A percentile compares a stretch with the other conserved stretches of the same genome.
Conservation (phyloP, 53 echinoderm and acorn worm genomes). For the Antedon mediterranea region DNA sequence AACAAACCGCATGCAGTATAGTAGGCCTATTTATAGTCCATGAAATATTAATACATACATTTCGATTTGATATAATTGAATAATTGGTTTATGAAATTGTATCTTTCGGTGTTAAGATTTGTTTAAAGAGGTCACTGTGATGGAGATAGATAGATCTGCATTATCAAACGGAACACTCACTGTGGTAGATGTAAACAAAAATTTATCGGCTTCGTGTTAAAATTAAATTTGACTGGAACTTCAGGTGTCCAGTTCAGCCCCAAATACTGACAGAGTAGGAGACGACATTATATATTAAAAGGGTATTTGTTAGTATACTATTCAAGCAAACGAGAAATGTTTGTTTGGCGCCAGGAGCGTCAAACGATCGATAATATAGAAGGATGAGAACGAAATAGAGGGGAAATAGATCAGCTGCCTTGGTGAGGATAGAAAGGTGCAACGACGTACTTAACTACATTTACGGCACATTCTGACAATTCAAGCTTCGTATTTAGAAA, state of each 20-base stretch:
- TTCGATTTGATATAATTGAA: too few species aligned
- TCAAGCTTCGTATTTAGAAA: too few species aligned
- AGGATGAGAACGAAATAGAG: background rate
- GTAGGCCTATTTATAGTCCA: too few species aligned
- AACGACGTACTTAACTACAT: too few species aligned
- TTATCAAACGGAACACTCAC: background rate
- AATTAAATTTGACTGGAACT: background rate
- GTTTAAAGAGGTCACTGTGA: too few species aligned
- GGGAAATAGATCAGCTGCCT: background rate
- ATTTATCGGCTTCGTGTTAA: background rate
- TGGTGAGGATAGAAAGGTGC: too few species aligned
- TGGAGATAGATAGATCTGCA: too few species aligned
- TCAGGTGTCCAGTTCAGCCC: background rate
- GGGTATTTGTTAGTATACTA: background rate
- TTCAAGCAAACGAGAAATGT: background rate
- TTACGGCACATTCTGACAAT: too few species aligned
- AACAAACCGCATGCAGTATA: too few species aligned
- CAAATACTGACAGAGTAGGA: background rate
- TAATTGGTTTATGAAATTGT: too few species aligned
- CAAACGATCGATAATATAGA: background rate
- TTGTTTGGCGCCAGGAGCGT: background rate
- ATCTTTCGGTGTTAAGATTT: too few species aligned
- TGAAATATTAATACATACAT: too few species aligned
- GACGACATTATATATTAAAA: background rate
- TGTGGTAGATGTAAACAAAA: background rate